These are phyloP conservation scores for Saccostrea cuccullata DNA, from an alignment of 1,140 invertebrate genomes.

Conservation along the genomic window DNA sequence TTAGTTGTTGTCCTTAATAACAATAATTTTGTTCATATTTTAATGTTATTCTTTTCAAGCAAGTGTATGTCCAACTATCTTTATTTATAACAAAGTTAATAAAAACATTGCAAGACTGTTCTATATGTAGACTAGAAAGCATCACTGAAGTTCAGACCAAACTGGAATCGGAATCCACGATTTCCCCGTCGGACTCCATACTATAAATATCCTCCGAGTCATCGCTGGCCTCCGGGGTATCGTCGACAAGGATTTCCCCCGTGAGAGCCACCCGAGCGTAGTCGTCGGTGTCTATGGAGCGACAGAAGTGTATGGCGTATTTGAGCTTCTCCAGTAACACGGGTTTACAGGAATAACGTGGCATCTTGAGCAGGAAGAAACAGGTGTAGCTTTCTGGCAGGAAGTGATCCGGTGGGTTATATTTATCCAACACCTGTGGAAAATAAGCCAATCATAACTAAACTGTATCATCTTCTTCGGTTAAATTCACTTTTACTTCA, in stretches of 20 bases:
- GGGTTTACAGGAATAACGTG: constrained; percentile 95
- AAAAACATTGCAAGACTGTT: too few species aligned
- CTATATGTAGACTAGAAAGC: too few species aligned
- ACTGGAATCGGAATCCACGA: constrained; percentile 68
- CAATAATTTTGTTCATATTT: too few species aligned
- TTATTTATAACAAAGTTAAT: too few species aligned
- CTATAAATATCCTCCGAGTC: constrained; percentile 70
- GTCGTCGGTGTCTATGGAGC: constrained; percentile 98
- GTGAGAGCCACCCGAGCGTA: constrained; percentile 91
- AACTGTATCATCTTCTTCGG: too few species aligned
- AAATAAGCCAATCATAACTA: neutral
- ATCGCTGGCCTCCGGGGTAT: constrained; percentile 72
- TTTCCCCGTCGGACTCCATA: constrained; percentile 72
- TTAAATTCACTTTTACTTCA: too few species aligned
- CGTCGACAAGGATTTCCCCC: constrained; percentile 71
- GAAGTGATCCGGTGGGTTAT: constrained; percentile 96
- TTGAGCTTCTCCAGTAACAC: constrained; percentile 96
- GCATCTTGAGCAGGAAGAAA: constrained; percentile 98
- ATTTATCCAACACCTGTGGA: constrained; percentile 95
- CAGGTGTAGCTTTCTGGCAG: constrained; percentile 98
- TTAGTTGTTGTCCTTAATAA: too few species aligned
- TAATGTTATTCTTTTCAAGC: too few species aligned
- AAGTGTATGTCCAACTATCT: too few species aligned
- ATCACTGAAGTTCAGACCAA: neutral
- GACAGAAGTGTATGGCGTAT: constrained; percentile 98